These are phyloP conservation scores for Oncopodura yosiiana DNA, from an alignment of 1,140 invertebrate genomes.

Conservation along the genomic window DNA sequence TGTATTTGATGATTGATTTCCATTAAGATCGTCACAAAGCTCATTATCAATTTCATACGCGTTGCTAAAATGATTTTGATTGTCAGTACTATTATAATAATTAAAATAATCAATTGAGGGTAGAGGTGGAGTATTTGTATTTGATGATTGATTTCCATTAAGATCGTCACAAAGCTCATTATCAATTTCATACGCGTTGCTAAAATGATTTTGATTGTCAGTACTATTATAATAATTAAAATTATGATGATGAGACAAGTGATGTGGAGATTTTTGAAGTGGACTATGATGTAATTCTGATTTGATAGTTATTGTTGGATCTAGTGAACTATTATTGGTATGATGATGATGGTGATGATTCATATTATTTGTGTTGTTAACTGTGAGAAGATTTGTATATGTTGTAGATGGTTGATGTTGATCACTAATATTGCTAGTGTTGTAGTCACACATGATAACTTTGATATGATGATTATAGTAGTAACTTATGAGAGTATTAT, in stretches of 20 bases:
- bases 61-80: neutral
- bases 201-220: slow-evolving; percentile 3
- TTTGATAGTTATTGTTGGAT: neutral
- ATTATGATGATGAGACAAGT: slow-evolving; percentile 2
- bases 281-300: neutral
- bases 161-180: too few relatives aligned
- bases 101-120: neutral
- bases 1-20: too few relatives aligned
- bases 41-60: neutral
- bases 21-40: too few relatives aligned
- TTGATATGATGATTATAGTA: neutral
- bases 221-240: slow-evolving; percentile 2
- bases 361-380: slow-evolving; percentile 9
- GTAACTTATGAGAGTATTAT: neutral
- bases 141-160: too few relatives aligned
- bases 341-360: slow-evolving; percentile 5
- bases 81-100: slow-evolving; percentile 10
- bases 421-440: neutral
- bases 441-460: neutral
- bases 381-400: slow-evolving; percentile 5
- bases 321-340: neutral
- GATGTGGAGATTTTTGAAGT: neutral
- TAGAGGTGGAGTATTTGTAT: neutral
- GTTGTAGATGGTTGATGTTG: neutral
- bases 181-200: neutral